Conservation (phyloP, 30 jellyfish, hydroid and myxozoan species). For the Nemopilema nomurai region DNA sequence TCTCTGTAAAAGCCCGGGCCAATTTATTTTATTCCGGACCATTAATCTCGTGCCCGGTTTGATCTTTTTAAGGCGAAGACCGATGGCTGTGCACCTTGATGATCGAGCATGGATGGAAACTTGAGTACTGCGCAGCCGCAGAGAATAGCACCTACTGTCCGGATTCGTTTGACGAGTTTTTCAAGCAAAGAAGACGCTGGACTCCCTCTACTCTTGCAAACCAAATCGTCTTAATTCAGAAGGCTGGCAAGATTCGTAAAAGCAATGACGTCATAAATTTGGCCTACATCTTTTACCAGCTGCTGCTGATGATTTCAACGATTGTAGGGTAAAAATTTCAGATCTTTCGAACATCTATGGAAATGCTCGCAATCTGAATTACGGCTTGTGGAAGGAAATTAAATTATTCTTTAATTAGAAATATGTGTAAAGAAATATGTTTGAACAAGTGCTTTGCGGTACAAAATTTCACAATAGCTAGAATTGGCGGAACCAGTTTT, state of each 20-base stretch:
- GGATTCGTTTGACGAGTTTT: constrained; percentile 80
- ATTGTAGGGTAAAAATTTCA: constrained; percentile 72
- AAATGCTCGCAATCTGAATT: too few relatives aligned
- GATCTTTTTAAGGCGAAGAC: constrained; percentile 81
- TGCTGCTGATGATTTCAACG: constrained; percentile 81
- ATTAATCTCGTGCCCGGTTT: neutral
- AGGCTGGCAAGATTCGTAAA: constrained; percentile 68
- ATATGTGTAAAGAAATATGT: too few relatives aligned
- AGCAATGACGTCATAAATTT: constrained; percentile 73
- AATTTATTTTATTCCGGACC: too few relatives aligned
- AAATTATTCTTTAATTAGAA: too few relatives aligned
- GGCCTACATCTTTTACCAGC: constrained; percentile 68
- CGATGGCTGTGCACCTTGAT: constrained; percentile 95
- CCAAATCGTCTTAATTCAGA: constrained; percentile 78
- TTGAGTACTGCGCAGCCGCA: constrained; percentile 92
- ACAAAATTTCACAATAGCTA: too few relatives aligned
- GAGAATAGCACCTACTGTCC: constrained; percentile 90
- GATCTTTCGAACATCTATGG: too few relatives aligned
- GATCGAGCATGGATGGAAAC: constrained; percentile 92
- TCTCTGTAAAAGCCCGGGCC: too few relatives aligned
- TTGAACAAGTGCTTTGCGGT: too few relatives aligned
- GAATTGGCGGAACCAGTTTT: too few relatives aligned
- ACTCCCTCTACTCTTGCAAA: constrained; percentile 94
- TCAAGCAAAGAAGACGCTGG: constrained; percentile 95
- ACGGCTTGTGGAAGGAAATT: too few relatives aligned